Evolutionary conservation across 2,888 invertebrate species (phyloP), one percentile per base, ranked within the genome.

Genomic region (Notodonta ziczac): DNA sequence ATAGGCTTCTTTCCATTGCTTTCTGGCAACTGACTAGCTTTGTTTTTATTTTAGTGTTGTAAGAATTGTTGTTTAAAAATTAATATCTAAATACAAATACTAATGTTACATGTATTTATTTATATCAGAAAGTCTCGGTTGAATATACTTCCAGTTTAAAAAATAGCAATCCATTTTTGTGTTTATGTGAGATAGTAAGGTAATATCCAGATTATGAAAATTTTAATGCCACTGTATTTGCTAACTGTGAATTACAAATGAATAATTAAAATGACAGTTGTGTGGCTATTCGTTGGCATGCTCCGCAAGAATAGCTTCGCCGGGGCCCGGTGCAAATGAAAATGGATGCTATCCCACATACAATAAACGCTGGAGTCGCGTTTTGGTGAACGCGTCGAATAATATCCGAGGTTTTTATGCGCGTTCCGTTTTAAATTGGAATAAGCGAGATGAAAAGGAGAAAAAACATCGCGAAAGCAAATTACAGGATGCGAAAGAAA

Each of bases 401-500:
- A 78, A 78, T 77, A 78, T 79, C 74, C 72, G 69, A 72, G 74
- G 70, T 77, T 82, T 81, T 83, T 81, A 81, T 80, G 80, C 82
- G 73, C 82, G 80, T 87, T 84, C 78, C 81, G 80, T 82, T 87
- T 84, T 80, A 87, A 86, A 86, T 82, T 86, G 80, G 82, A 86
- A 88, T 85, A 86, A 87, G 81, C 81, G 77, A 76, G 84, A 84
- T 74, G 78, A 85, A 83, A 85, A 83, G 76, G 70, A 74, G 74
- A 76, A 83, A 86, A 84, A 80, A 84, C 77, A 80, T 71, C 72
- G 72, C 78, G 73, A 86, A 84, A 86, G 83, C 87, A 85, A 89
- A 90, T 88, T 86, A 87, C 85, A 85, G 86, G 84, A 89, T 85
- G 81, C 81, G 80, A 87, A 86, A 84, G 85, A 86, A 85, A 85